Evolutionary conservation across 2,888 invertebrate species (phyloP), one percentile per base, ranked within the genome.

Genomic region (Polydrusus tereticollis): DNA sequence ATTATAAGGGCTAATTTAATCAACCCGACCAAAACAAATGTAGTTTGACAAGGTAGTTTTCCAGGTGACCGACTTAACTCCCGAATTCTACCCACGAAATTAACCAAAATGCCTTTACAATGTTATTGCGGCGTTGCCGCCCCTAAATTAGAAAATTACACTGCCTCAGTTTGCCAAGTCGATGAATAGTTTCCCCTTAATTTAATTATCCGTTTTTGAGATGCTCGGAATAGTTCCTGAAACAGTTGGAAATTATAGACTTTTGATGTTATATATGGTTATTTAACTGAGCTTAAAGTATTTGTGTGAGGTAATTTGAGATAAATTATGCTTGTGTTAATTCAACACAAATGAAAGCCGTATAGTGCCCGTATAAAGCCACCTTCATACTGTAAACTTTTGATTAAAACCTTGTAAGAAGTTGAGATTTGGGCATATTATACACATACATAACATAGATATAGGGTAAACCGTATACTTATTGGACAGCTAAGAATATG

Each of bases 301-400:
- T 59, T 58, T 47, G 18, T 21, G 38, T 29, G 38, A 33, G 33
- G 43, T 20, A 43, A 43, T 47, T 23, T 29, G 7, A 3, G 12
- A 58, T 41, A 41, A 82, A 83, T 82, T 82, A 81, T 79, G 81
- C 12, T 21, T n/a, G 23, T 45, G 3, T 41, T 16, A 41, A 1
- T 41, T 5, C 1, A 41, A 2, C 16, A 41, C 41, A 16, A n/a
- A 41, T n/a, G n/a, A n/a, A n/a, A n/a, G n/a, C n/a, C n/a, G n/a
- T n/a, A n/a, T n/a, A n/a, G n/a, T n/a, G n/a, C n/a, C n/a, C n/a
- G n/a, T n/a, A n/a, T n/a, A n/a, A n/a, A n/a, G n/a, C n/a, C n/a
- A n/a, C n/a, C n/a, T n/a, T n/a, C n/a, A n/a, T n/a, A n/a, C n/a
- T n/a, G n/a, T n/a, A n/a, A n/a, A n/a, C n/a, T n/a, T n/a, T n/a